Evolutionary conservation across 2,888 invertebrate genomes (phyloP), one percentile per base, ranked within the genome.

Genomic region (Crematogaster levior): DNA sequence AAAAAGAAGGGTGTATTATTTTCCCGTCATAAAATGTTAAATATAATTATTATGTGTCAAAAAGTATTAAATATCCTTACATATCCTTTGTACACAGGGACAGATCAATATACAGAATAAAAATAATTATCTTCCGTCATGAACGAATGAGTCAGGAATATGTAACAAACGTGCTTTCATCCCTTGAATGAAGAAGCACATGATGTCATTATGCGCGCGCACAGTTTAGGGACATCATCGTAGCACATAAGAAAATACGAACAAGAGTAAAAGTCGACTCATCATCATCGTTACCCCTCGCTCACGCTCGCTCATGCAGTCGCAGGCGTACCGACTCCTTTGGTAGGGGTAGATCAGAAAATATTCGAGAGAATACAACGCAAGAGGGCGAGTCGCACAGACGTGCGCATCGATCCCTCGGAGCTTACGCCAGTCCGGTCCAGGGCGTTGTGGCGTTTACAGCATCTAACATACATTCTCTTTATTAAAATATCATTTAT

Each of bases 351-450:
- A 86, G 86, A 68, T 88, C 86, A 84, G n/a, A n/a, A n/a, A n/a
- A n/a, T n/a, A n/a, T n/a, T 80, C 66, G 85, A 61, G 81, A 70
- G 79, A 82, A 89, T 89, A 84, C 87, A 83, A 85, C 88, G 82
- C 88, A 89, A 81, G 84, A 87, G 85, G 84, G 68, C 87, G 73
- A 66, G 79, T 81, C 84, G 86, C 82, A 56, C 84, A 86, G 80
- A 80, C 61, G 70, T 68, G 85, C 91, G 91, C 91, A 93, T 93
- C 93, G 93, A 93, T 93, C 93, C 91, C 88, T 58, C 84, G 83
- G 82, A 84, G 84, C 84, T 91, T 92, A 89, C 92, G 92, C 90
- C 93, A 94, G 94, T 94, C 90, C 91, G 94, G 94, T 91, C 94
- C 94, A 92, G 93, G 90, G 86, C 91, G 91, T 88, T 89, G 91